phyloP scores from a whole-genome alignment of 30 jellyfish, hydroid and myxozoan genomes.

The Chrysaora quinquecirrha region DNA sequence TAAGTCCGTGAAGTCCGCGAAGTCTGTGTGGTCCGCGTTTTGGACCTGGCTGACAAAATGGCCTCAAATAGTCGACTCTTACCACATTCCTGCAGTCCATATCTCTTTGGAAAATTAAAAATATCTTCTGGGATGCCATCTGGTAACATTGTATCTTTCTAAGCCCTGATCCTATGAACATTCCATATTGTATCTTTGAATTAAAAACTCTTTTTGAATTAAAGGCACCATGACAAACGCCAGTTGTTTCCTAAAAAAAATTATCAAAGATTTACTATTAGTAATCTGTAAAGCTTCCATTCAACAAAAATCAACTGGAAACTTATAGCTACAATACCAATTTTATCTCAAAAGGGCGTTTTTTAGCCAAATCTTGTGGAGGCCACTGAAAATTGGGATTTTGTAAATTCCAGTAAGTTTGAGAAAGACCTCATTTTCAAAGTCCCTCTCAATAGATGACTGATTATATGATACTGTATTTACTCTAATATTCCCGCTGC shows the following conservation, averaged over 20 bases:
- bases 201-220: too few species aligned
- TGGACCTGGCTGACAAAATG: too few species aligned
- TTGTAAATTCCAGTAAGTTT: neutral
- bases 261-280: neutral
- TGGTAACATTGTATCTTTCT: neutral
- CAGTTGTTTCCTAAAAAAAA: too few species aligned
- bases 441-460: neutral
- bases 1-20: too few species aligned
- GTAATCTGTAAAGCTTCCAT: neutral
- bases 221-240: too few species aligned
- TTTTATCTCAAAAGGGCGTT: neutral
- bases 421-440: conserved; percentile 1
- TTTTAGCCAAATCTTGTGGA: neutral
- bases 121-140: conserved; percentile 1
- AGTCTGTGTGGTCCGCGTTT: too few species aligned
- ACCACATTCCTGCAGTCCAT: too few species aligned
- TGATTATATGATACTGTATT: too few species aligned
- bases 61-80: neutral
- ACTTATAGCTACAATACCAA: neutral
- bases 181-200: neutral
- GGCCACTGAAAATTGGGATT: too few species aligned
- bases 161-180: neutral
- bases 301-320: neutral
- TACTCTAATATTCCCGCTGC: too few species aligned
- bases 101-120: neutral